Conservation (phyloP, 1,140 invertebrate genomes). For the Halesus radiatus region DNA sequence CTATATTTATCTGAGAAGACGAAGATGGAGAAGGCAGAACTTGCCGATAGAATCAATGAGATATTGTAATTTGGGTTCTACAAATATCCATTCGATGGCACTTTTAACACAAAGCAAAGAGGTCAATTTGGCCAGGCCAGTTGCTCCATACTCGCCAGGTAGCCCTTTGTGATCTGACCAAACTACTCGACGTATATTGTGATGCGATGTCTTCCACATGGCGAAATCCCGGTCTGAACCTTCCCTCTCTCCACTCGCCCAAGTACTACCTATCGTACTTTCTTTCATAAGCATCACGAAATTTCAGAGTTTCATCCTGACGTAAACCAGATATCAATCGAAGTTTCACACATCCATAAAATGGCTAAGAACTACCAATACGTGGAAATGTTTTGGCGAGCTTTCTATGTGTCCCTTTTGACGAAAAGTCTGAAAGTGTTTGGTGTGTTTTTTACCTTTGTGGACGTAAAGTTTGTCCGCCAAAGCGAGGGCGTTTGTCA, state of each 20-base stretch:
- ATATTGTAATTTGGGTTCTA: not conserved
- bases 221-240: not conserved
- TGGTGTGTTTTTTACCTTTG: not conserved
- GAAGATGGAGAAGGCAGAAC: no score
- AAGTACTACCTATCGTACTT: not conserved
- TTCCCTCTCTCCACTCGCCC: not conserved
- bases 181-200: constrained; percentile 5
- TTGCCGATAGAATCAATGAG: not conserved
- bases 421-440: not conserved
- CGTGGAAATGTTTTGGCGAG: not conserved
- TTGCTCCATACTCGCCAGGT: not conserved
- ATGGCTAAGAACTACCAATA: not conserved
- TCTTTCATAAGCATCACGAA: not conserved
- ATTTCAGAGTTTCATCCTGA: not conserved
- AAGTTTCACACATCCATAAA: not conserved
- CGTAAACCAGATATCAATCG: not conserved
- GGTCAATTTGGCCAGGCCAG: constrained; percentile 22
- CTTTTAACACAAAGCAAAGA: constrained; percentile 30
- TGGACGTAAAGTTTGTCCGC: not conserved
- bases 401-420: not conserved
- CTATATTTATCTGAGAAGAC: no score
- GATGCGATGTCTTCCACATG: constrained; percentile 31
- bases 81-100: constrained; percentile 8
- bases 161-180: constrained; percentile 10
- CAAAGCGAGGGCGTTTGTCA: constrained; percentile 4